These are phyloP conservation scores for Tragelaphus scriptus DNA, from an alignment of 2,113 vertebrate species.

Conservation along the genomic window DNA sequence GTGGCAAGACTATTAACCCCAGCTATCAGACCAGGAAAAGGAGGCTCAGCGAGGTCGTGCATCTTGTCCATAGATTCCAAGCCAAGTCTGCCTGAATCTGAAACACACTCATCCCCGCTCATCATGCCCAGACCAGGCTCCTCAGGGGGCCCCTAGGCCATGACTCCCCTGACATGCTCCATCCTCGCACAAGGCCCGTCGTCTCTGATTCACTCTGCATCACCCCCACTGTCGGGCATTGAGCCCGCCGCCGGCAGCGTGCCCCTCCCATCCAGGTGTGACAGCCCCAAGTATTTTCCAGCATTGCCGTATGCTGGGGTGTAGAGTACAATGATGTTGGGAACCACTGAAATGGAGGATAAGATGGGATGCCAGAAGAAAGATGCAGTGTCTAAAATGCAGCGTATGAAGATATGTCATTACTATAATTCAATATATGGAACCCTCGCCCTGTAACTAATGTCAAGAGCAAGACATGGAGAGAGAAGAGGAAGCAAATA, in stretches of 20 bases:
- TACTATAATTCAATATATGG: not conserved
- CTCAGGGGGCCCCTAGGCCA: rapidly evolving
- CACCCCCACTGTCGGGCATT: rapidly evolving
- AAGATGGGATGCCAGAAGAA: not conserved
- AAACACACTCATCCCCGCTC: not conserved
- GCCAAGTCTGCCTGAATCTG: not conserved
- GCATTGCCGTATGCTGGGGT: too few species aligned
- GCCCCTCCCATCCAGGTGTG: not conserved
- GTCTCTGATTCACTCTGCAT: not conserved
- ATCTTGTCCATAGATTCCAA: not conserved
- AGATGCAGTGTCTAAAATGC: rapidly evolving
- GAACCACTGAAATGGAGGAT: not conserved
- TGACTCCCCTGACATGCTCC: rapidly evolving
- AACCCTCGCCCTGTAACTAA: not conserved
- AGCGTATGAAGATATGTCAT: rapidly evolving
- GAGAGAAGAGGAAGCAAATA: too few species aligned
- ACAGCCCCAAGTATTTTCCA: not conserved
- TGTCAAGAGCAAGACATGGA: not conserved
- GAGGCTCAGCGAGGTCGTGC: not conserved
- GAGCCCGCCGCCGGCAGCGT: not conserved
- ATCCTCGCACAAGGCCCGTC: not conserved
- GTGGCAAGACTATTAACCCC: not conserved
- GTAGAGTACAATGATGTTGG: not conserved
- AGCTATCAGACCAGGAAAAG: not conserved
- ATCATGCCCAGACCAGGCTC: not conserved